Base-by-base conservation (phyloP, 2,797 vertebrate species). In the Molossus molossus region DNA sequence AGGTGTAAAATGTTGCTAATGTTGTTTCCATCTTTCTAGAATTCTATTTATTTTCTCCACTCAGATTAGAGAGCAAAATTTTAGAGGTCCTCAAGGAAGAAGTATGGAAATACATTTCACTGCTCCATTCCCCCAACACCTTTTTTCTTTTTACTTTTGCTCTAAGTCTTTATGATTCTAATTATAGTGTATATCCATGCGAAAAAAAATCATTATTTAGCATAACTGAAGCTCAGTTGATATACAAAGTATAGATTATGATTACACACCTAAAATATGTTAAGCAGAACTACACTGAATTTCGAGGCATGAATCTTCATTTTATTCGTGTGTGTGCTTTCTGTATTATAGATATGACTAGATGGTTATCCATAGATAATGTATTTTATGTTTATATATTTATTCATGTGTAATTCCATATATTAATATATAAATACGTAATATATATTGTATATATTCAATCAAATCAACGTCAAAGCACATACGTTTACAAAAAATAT, bases 51-150 rank as follows among this genome's bases (percentile, higher is more conserved):
- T 65, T 76, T 92, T 55, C 21, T 89, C 40, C 25, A 64, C 9
- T 79, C 48, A 69, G 18, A 55, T 45, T 86, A 85, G 20, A 76
- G 85, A 94, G 5, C 23, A 87, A 94, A 89, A 45, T 60, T 65
- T 7, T 29, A 58, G 76, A 83, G 84, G 21, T 80, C 7, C n/a
- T 88, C 40, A 60, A 10, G 50, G 65, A 82, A 90, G 9, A 62
- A 29, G 37, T 3, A 82, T 90, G 33, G 27, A 91, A 89, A 50
- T 88, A 33, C 17, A 29, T 76, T 75, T 80, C 27, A 87, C n/a
- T 88, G 25, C 14, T 80, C 7, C 12, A 25, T 91, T 80, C 6
- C 23, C 11, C 50, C 11, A 58, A 25, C 6, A 23, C 2, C 18
- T 48, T 72, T 77, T 85, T 55, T 23, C 14, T 77, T 84, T 85